Base-by-base conservation (phyloP, 2,888 invertebrate species). In the Drosophila pegasa region DNA sequence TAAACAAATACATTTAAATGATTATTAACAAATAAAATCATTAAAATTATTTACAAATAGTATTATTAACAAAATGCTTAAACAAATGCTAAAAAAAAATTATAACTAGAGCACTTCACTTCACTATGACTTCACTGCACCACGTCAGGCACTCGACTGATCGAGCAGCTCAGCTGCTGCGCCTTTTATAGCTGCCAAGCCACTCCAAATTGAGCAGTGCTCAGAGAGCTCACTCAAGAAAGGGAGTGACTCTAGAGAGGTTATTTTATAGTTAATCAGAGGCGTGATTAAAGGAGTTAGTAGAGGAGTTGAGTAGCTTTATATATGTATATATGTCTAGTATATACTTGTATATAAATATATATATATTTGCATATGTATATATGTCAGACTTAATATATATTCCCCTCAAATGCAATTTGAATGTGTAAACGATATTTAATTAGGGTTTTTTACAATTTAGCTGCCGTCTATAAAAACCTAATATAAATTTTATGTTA, bases 111-210 rank as follows among this genome's bases (percentile, higher is more conserved):
- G 16, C 43, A 43, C 25, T 25, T 43, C 25, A 25, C 43, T 43
- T 43, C 43, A 43, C 43, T 27, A n/a, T 4, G 27, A 45, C 45
- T 45, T 9, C 25, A 43, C 9, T 16, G 37, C 37, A 37, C 37
- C 16, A 18, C 4, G 16, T 37, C 12, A 18, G 18, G 5, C 1
- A 5, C 27, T 9, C 27, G 10, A 45, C 43, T 43, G 43, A 43
- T 43, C n/a, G 9, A n/a, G n/a, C 9, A 0, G 25, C 2, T 0
- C n/a, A 43, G n/a, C 10, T 10, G 16, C 2, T 5, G 27, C 10
- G 2, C 8, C 9, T 27, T 45, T 45, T 45, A 27, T 45, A 45
- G 16, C 10, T 27, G n/a, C 6, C 27, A 6, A 16, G 0, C 10
- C 16, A 45, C 27, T 27, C 16, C 2, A 27, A 45, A 10, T 27